These are phyloP conservation scores for Alexandromys fortis DNA, from an alignment of 2,113 vertebrate species.

Conservation along the genomic window DNA sequence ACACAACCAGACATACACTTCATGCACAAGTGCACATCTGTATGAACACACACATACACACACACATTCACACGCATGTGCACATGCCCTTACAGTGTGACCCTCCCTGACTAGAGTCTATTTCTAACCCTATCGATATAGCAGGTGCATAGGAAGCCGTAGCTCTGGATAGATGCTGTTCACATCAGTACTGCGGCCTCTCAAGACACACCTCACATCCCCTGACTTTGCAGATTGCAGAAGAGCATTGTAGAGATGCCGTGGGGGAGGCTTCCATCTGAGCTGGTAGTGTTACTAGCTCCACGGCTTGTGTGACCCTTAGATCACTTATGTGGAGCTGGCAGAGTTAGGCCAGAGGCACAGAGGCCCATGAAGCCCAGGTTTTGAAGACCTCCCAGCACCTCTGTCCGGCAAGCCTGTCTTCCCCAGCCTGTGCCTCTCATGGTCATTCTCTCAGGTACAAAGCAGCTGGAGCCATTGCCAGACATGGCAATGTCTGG, in stretches of 20 bases:
- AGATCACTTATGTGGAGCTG: background rate
- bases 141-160: background rate
- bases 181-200: background rate
- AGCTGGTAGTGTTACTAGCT: background rate
- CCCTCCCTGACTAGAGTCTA: background rate
- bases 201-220: fast-evolving
- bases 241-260: background rate
- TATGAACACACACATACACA: background rate
- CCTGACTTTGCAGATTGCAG: background rate
- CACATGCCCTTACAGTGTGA: fast-evolving
- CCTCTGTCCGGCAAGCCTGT: background rate
- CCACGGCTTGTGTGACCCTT: background rate
- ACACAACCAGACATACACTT: background rate
- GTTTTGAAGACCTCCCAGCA: background rate
- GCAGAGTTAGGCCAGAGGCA: background rate
- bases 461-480: background rate
- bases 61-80: background rate
- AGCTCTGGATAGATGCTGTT: too few species aligned
- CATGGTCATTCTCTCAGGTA: background rate
- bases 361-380: background rate
- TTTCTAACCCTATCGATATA: background rate
- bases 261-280: fast-evolving
- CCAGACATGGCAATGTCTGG: background rate
- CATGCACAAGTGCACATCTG: too few species aligned
- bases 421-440: background rate